These are phyloP conservation scores for Balearica regulorum DNA, from an alignment of 2,797 vertebrate species.

Conservation along the genomic window DNA sequence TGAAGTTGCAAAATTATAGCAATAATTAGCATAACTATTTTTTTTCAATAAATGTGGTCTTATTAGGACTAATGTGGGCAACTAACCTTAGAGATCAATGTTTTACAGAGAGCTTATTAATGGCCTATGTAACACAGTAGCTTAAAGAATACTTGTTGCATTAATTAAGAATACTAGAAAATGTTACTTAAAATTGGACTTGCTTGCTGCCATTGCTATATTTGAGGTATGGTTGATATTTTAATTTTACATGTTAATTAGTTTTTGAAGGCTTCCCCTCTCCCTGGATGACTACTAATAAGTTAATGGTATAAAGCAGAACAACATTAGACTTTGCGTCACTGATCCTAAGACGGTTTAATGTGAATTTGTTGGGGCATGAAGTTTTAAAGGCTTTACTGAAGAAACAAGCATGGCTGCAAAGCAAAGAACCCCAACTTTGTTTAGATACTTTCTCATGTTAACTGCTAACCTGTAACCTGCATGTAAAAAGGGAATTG, in stretches of 20 bases:
- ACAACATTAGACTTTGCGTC: constrained; percentile 7
- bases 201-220: constrained; percentile 43
- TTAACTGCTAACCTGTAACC: constrained; percentile 65
- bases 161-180: constrained; percentile 22
- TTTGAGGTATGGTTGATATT: not conserved
- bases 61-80: constrained; percentile 54
- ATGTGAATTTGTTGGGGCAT: constrained; percentile 11
- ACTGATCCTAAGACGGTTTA: constrained; percentile 38
- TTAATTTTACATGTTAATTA: constrained; percentile 34
- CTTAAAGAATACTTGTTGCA: constrained; percentile 17
- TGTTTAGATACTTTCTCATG: constrained; percentile 62
- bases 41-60: not conserved
- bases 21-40: not conserved
- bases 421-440: constrained; percentile 58
- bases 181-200: constrained; percentile 27
- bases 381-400: constrained; percentile 34
- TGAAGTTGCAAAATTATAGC: not conserved
- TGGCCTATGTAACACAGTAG: not conserved
- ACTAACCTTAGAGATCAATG: constrained; percentile 57
- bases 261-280: constrained; percentile 12
- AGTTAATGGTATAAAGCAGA: constrained; percentile 17
- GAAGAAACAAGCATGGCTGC: constrained; percentile 64
- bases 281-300: constrained; percentile 1
- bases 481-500: constrained; percentile 78
- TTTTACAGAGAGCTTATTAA: constrained; percentile 50